Conservation (phyloP, 2,797 vertebrate genomes). For the Melanotaenia nigrans region DNA sequence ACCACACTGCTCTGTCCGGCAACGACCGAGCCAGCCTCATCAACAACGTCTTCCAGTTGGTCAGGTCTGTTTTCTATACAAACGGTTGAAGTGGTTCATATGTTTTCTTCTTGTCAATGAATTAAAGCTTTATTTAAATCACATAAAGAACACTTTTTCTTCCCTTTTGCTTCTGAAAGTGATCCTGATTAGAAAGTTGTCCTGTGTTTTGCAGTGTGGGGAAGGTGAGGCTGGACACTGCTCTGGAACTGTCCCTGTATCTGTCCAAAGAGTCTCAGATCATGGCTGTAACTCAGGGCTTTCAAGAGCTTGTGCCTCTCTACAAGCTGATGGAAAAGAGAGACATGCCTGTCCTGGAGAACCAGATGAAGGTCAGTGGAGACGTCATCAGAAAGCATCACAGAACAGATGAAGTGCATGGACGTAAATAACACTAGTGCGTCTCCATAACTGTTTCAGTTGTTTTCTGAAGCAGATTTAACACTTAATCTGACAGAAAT, state of each 20-base stretch:
- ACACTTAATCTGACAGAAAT: too few relatives aligned
- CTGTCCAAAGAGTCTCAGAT: conserved; percentile 88
- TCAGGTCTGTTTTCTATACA: conserved; percentile 81
- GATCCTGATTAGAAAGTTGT: not conserved
- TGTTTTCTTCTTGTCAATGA: not conserved
- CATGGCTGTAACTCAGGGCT: conserved; percentile 89
- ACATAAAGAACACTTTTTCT: too few relatives aligned
- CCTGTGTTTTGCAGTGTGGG: conserved; percentile 76
- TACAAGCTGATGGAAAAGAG: conserved; percentile 94
- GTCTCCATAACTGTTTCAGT: too few relatives aligned
- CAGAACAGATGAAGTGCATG: too few relatives aligned
- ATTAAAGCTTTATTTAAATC: not conserved
- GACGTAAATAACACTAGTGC: too few relatives aligned
- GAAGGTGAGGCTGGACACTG: conserved; percentile 87
- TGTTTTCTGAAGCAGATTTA: too few relatives aligned
- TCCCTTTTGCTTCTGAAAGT: too few relatives aligned
- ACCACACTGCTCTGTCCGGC: conserved; percentile 85
- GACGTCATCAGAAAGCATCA: not conserved
- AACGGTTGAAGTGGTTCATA: not conserved
- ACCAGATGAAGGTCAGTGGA: conserved; percentile 84
- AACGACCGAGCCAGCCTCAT: conserved; percentile 91
- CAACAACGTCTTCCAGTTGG: conserved; percentile 90
- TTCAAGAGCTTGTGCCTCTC: conserved; percentile 87
- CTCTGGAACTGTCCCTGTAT: conserved; percentile 90
- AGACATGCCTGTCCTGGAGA: conserved; percentile 84